Conservation (phyloP, 2,797 vertebrate species). For the Cuniculus paca region DNA sequence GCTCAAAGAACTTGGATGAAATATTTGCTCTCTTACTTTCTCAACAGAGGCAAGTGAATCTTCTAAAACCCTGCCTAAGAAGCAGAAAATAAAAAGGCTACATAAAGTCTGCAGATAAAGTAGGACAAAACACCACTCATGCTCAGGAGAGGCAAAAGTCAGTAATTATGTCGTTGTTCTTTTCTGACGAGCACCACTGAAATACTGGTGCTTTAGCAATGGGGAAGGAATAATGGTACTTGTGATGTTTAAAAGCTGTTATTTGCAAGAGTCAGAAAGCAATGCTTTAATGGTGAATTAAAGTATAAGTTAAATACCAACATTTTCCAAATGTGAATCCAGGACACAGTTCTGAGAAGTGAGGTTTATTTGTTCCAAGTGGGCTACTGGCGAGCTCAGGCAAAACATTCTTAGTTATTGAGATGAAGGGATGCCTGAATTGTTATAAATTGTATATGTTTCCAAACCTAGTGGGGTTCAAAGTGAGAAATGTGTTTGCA, state of each 20-base stretch:
- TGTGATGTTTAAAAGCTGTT: constrained; percentile 32
- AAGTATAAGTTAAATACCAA: constrained; percentile 17
- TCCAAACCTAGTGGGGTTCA: constrained; percentile 19
- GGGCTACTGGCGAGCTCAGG: not conserved
- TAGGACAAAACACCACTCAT: not conserved
- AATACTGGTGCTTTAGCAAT: not conserved
- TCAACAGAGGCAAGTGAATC: not conserved
- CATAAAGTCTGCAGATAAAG: not conserved
- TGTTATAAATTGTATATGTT: constrained; percentile 41
- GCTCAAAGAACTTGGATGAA: not conserved
- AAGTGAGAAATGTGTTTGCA: constrained; percentile 48
- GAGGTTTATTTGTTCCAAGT: constrained; percentile 26
- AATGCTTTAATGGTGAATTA: constrained; percentile 5
- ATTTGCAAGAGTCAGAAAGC: constrained; percentile 11
- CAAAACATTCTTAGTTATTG: not conserved
- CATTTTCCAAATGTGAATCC: constrained; percentile 24
- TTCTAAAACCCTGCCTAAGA: not conserved
- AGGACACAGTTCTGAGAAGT: not conserved
- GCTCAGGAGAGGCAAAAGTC: not conserved
- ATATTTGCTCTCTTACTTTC: not conserved
- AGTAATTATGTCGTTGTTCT: not conserved
- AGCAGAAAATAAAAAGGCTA: not conserved
- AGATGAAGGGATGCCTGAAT: not conserved
- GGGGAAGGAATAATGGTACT: not conserved
- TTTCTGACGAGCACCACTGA: not conserved